Percentiles rank a stretch among this genome's conserved stretches.
Evolutionary conservation across 2,888 invertebrate species (phyloP).

Genomic region (Allygus modestus): DNA sequence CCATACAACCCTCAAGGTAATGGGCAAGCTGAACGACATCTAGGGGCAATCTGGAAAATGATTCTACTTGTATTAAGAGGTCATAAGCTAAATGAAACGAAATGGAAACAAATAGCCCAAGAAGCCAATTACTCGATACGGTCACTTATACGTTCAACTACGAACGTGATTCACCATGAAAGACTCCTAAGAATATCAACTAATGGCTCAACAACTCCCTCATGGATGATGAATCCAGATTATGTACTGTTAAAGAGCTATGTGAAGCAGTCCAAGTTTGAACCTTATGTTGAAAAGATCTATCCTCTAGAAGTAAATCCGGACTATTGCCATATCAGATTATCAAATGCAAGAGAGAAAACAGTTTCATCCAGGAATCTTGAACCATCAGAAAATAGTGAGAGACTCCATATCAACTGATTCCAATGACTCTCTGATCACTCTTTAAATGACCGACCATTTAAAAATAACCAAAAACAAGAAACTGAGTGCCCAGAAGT

Average conservation of each 20-base stretch:
- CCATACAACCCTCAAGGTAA: conserved; percentile 46
- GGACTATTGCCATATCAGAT: not conserved
- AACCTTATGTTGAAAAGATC: not conserved
- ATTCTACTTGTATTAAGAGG: not conserved
- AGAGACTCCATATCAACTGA: too few species aligned
- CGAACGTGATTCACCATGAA: not conserved
- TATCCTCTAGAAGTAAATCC: not conserved
- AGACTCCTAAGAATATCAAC: not conserved
- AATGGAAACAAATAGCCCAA: not conserved
- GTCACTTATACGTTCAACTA: not conserved
- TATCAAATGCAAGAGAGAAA: not conserved
- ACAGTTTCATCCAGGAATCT: not conserved
- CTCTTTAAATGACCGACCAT: too few species aligned
- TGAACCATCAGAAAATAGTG: not conserved
- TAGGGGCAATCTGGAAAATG: not conserved
- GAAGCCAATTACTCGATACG: not conserved
- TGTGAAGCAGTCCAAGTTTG: not conserved
- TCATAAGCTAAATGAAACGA: not conserved
- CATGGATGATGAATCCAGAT: not conserved
- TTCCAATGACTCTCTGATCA: too few species aligned
- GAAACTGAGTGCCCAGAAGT: too few species aligned
- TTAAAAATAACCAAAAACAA: too few species aligned
- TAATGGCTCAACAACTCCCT: not conserved
- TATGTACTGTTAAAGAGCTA: not conserved
- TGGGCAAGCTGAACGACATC: conserved; percentile 32